phyloP scores from a whole-genome alignment of 1,140 invertebrate genomes.

The Drosophila albomicans region DNA sequence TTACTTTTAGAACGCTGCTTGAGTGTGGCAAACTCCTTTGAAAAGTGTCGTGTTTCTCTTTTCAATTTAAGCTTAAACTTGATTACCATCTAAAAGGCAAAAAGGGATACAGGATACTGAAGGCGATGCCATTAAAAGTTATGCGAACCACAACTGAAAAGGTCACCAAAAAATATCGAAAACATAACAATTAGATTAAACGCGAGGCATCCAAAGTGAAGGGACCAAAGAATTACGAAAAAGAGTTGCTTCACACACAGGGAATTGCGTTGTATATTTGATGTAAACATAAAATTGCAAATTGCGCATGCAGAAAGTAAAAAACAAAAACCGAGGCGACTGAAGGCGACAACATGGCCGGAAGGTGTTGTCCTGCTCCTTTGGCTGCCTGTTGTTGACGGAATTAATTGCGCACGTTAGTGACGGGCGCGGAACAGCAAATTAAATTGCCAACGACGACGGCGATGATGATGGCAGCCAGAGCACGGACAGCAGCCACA shows the following conservation, averaged over 20 bases:
- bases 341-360: slow-evolving; percentile 28
- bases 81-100: slow-evolving; percentile 21
- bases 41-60: not conserved
- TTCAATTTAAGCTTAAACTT: not conserved
- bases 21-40: not conserved
- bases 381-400: slow-evolving; percentile 62
- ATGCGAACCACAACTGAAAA: slow-evolving; percentile 24
- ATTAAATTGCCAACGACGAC: slow-evolving; percentile 60
- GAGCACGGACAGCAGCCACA: not conserved
- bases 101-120: not conserved
- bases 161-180: slow-evolving; percentile 35
- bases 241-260: slow-evolving; percentile 34
- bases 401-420: slow-evolving; percentile 75
- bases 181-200: slow-evolving; percentile 44
- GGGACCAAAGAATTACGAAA: slow-evolving; percentile 10
- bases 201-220: not conserved
- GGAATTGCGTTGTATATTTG: slow-evolving; percentile 11
- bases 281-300: slow-evolving; percentile 57
- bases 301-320: slow-evolving; percentile 31
- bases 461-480: not conserved
- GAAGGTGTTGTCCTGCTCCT: slow-evolving; percentile 31
- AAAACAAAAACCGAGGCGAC: not conserved
- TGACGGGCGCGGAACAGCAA: slow-evolving; percentile 47
- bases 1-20: not conserved
- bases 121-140: slow-evolving; percentile 37